A percentile compares a stretch with the other conserved stretches of the same genome.
These are phyloP conservation scores for Drosophila putrida DNA, from an alignment of 2,888 invertebrate species.

Conservation along the genomic window DNA sequence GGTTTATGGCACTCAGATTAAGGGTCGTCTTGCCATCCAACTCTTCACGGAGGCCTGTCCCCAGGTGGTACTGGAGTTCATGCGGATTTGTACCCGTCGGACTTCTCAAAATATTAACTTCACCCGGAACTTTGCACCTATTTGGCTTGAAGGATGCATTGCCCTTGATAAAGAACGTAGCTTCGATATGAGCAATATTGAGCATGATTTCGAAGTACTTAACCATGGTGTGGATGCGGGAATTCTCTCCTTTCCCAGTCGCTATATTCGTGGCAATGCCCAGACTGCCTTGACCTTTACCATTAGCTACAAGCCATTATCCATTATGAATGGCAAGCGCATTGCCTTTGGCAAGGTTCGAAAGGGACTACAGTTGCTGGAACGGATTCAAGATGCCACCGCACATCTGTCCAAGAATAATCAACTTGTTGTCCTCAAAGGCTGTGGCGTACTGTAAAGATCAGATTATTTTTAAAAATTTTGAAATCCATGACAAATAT, in stretches of 20 bases:
- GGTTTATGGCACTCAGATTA: constrained; percentile 54
- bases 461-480: constrained; percentile 13
- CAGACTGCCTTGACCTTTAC: constrained; percentile 74
- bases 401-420: constrained; percentile 67
- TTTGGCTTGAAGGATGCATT: constrained; percentile 82
- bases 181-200: constrained; percentile 63
- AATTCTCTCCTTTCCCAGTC: constrained; percentile 80
- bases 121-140: constrained; percentile 72
- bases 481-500: constrained; percentile 6
- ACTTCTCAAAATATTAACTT: constrained; percentile 56
- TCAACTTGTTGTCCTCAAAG: constrained; percentile 67
- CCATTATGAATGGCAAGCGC: constrained; percentile 82
- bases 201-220: constrained; percentile 79
- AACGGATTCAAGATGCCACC: constrained; percentile 73
- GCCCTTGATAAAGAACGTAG: constrained; percentile 52
- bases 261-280: constrained; percentile 79
- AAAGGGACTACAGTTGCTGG: constrained; percentile 76
- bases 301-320: constrained; percentile 82
- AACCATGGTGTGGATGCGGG: constrained; percentile 80
- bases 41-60: constrained; percentile 84
- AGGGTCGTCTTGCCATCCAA: constrained; percentile 77
- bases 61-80: constrained; percentile 78
- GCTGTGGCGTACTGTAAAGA: constrained; percentile 73
- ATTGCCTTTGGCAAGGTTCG: constrained; percentile 83
- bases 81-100: constrained; percentile 70